Evolutionary conservation across 2,888 invertebrate species (phyloP), one percentile per base, ranked within the genome.

Genomic region (Leptopterna dolabrata): DNA sequence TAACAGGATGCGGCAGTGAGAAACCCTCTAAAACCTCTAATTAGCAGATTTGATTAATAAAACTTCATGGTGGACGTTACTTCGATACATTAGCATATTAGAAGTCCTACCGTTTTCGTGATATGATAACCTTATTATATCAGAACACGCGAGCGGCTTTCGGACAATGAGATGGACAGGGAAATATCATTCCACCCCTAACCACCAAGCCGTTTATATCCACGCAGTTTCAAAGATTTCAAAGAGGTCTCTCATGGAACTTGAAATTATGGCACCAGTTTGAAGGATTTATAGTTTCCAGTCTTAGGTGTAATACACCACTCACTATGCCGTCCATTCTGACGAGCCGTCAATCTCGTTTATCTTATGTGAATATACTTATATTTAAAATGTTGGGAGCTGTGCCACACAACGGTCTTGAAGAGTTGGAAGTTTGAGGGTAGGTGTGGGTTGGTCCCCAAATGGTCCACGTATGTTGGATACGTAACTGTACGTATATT

Each of bases 81-180:
- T 73, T 73, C 41, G 36, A 36, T 41, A 73, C 73, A 73, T 73
- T 73, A 73, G 73, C 73, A 73, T 73, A 73, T 73, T 73, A 73
- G 73, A 19, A 19, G 73, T 16, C 36, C 73, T 30, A 19, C 14
- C 30, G 36, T 36, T 73, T 73, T 73, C 73, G 73, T 73, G 73
- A 73, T 73, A 73, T 73, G 73, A 73, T 73, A 73, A 73, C 36
- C 19, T 73, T 73, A 73, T 73, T 73, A 73, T 41, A n/a, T 36
- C 36, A 19, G 41, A 19, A 73, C 73, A 73, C 73, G 73, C 73
- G 73, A 73, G 73, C 30, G 16, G 73, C 30, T 73, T 73, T 73
- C 19, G 73, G 73, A 73, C 73, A 73, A 73, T 41, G 73, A 73
- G 36, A 36, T 73, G 73, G 73, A 73, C 36, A 30, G 36, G 73